Conservation (phyloP, 2,113 vertebrate genomes). For the Sterna hirundo region DNA sequence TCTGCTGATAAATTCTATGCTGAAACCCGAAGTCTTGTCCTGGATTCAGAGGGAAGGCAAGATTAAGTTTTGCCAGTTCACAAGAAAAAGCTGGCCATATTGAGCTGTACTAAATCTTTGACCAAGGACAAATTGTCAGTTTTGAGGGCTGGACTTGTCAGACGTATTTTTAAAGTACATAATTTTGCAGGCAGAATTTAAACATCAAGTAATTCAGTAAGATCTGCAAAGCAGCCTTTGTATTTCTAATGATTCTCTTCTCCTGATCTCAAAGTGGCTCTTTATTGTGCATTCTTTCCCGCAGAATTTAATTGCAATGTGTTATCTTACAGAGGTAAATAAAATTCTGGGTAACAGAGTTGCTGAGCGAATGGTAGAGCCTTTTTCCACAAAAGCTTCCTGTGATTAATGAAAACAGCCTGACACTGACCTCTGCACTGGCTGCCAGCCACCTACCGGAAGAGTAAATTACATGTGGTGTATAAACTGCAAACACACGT, state of each 20-base stretch:
- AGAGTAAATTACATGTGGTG: background rate
- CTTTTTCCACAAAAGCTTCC: slow-evolving; percentile 8
- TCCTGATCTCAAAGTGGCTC: background rate
- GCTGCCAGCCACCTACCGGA: background rate
- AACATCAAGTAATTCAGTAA: background rate
- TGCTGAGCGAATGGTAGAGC: background rate
- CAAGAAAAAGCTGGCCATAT: background rate
- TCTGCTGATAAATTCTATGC: background rate
- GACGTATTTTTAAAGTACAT: background rate
- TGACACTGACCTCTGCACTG: background rate
- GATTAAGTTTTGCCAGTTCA: background rate
- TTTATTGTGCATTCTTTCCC: background rate
- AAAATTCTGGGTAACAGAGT: background rate
- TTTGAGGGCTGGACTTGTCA: background rate
- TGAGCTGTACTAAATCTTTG: background rate
- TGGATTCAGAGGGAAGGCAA: background rate
- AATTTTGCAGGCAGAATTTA: background rate
- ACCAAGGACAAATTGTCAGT: background rate
- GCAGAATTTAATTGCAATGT: background rate
- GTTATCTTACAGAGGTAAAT: background rate
- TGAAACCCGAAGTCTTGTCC: background rate
- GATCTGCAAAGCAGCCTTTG: background rate
- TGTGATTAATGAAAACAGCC: background rate
- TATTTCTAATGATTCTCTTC: background rate
- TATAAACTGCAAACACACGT: background rate